These are phyloP conservation scores for Solenopsis fugax DNA, from an alignment of 1,140 invertebrate species.

Conservation along the genomic window DNA sequence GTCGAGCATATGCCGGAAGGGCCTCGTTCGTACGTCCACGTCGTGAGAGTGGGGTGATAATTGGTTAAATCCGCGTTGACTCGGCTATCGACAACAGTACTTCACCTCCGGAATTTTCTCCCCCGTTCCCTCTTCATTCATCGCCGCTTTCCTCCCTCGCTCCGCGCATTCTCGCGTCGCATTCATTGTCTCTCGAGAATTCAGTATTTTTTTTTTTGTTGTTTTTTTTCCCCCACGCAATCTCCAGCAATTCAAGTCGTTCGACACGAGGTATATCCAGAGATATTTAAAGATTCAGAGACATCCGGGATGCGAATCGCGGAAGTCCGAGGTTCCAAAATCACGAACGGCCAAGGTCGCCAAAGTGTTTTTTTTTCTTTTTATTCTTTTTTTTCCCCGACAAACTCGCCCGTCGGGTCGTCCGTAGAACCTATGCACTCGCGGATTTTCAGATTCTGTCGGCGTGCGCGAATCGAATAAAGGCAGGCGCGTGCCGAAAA, in stretches of 20 bases:
- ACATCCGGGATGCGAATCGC: not conserved
- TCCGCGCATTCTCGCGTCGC: not conserved
- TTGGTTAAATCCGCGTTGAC: slow-evolving; percentile 77
- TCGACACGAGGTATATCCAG: not conserved
- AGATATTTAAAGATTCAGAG: not conserved
- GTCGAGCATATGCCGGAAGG: slow-evolving; percentile 71
- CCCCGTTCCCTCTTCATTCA: slow-evolving; percentile 40
- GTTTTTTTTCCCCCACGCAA: not conserved
- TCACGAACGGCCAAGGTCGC: slow-evolving; percentile 43
- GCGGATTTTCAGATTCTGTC: slow-evolving; percentile 45
- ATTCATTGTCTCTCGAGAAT: slow-evolving; percentile 42
- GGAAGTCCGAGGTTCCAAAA: not conserved
- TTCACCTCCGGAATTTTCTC: slow-evolving; percentile 66
- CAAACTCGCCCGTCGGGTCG: not conserved
- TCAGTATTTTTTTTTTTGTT: not conserved
- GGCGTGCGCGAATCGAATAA: slow-evolving; percentile 46
- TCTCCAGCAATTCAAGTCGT: not conserved
- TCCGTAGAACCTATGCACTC: slow-evolving; percentile 8
- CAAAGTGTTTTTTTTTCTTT: not conserved
- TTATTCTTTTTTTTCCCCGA: not conserved
- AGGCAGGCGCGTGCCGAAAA: slow-evolving; percentile 49
- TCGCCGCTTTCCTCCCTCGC: slow-evolving; percentile 12
- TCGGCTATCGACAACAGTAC: slow-evolving; percentile 71
- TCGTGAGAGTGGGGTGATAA: slow-evolving; percentile 73
- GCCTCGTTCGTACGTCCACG: slow-evolving; percentile 67